Percentiles rank a stretch among this genome's conserved stretches.
phyloP scores from a whole-genome alignment of 2,113 vertebrate genomes.

The Helogale parvula region DNA sequence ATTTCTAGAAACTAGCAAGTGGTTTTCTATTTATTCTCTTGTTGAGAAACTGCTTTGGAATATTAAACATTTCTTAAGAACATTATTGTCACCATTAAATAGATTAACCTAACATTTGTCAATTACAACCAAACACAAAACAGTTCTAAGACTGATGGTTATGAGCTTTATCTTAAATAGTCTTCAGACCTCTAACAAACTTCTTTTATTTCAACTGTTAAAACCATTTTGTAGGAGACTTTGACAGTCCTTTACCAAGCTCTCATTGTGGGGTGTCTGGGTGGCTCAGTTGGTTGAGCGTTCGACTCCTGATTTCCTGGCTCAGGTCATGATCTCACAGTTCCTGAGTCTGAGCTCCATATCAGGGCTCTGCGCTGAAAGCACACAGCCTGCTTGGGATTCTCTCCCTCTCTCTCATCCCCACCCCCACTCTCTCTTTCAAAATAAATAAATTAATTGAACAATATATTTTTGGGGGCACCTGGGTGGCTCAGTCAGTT shows the following conservation, averaged over 20 bases:
- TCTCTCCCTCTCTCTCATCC: too few species aligned
- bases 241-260: neutral
- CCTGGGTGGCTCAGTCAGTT: too few species aligned
- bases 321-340: too few species aligned
- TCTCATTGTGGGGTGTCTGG: neutral
- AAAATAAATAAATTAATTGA: too few species aligned
- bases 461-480: too few species aligned
- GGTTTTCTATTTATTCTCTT: neutral
- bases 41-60: neutral
- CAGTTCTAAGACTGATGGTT: neutral
- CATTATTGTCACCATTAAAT: neutral
- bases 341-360: too few species aligned
- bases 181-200: neutral
- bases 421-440: too few species aligned
- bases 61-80: neutral
- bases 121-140: neutral
- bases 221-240: neutral
- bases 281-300: too few species aligned
- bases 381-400: too few species aligned
- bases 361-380: too few species aligned
- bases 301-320: too few species aligned
- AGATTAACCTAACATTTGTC: neutral
- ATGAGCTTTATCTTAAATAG: neutral
- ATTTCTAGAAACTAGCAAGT: conserved; percentile 17
- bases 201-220: conserved; percentile 3